phyloP scores from a whole-genome alignment of 2,888 invertebrate genomes.

The Caenorhabditis uteleia region DNA sequence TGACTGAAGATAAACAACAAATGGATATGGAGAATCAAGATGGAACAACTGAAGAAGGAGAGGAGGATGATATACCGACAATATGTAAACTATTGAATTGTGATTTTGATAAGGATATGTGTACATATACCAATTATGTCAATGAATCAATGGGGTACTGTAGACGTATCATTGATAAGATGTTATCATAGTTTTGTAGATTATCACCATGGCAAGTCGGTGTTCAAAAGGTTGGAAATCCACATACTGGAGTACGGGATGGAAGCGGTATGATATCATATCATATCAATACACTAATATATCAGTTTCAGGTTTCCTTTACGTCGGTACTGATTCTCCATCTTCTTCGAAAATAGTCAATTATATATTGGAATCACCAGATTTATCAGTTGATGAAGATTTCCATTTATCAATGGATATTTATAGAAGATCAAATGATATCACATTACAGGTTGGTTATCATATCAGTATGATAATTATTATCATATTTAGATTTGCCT shows the following conservation, averaged over 20 bases:
- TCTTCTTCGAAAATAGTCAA: slow-evolving; percentile 37
- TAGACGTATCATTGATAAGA: neutral
- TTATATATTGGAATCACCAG: slow-evolving; percentile 58
- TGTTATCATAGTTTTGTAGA: slow-evolving; percentile 11
- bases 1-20: neutral
- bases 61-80: slow-evolving; percentile 5
- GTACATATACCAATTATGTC: slow-evolving; percentile 46
- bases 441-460: slow-evolving; percentile 48
- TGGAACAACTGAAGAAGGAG: neutral
- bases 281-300: no score
- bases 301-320: slow-evolving; percentile 51
- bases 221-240: slow-evolving; percentile 41
- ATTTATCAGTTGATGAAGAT: slow-evolving; percentile 48
- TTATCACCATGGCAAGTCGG: slow-evolving; percentile 39
- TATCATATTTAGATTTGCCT: slow-evolving; percentile 46
- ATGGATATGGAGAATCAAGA: slow-evolving; percentile 14
- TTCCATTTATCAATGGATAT: slow-evolving; percentile 53
- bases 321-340: slow-evolving; percentile 54
- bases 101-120: slow-evolving; percentile 48
- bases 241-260: slow-evolving; percentile 46
- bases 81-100: slow-evolving; percentile 50
- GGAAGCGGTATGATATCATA: slow-evolving; percentile 9
- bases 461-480: neutral
- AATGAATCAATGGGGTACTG: slow-evolving; percentile 33
- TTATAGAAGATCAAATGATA: slow-evolving; percentile 60